Evolutionary conservation across 1,140 invertebrate genomes (phyloP).

Genomic region (Pomacea maculata): DNA sequence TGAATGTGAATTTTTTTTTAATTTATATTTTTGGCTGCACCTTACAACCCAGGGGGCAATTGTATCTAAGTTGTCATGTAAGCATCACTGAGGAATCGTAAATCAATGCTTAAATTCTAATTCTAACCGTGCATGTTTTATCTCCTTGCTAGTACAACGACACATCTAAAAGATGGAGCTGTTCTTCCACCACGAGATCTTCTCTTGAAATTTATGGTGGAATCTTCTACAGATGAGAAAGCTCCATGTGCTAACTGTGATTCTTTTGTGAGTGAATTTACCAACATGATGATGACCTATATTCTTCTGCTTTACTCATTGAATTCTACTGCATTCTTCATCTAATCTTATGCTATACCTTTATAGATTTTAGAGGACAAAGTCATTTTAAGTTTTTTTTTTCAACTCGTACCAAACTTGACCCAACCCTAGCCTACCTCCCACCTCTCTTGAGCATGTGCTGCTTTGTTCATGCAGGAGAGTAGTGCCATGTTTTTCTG

Average conservation of each 20-base stretch:
- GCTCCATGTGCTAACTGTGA: slow-evolving; percentile 58
- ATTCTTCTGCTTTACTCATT: slow-evolving; percentile 13
- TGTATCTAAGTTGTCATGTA: too few relatives aligned
- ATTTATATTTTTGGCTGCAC: too few relatives aligned
- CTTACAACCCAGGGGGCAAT: too few relatives aligned
- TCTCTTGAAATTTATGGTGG: slow-evolving; percentile 53
- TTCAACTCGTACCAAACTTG: neutral
- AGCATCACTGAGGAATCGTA: too few relatives aligned
- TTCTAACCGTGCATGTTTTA: too few relatives aligned
- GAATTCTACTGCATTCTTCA: neutral
- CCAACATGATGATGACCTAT: neutral
- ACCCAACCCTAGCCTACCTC: too few relatives aligned
- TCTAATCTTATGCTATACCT: neutral
- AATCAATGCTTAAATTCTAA: too few relatives aligned
- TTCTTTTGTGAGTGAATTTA: slow-evolving; percentile 35
- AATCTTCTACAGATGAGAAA: slow-evolving; percentile 48
- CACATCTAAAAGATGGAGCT: slow-evolving; percentile 41
- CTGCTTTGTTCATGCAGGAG: slow-evolving; percentile 20
- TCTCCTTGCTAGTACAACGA: slow-evolving; percentile 10
- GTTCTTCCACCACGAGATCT: slow-evolving; percentile 40
- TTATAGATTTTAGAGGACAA: neutral
- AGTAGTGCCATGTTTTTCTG: slow-evolving; percentile 54
- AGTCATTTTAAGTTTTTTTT: too few relatives aligned
- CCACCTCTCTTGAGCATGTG: neutral
- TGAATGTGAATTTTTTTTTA: too few relatives aligned